A percentile compares a stretch with the other conserved stretches of the same genome.
Evolutionary conservation across 2,797 vertebrate species (phyloP).

Genomic region (Rhinophrynus dorsalis): DNA sequence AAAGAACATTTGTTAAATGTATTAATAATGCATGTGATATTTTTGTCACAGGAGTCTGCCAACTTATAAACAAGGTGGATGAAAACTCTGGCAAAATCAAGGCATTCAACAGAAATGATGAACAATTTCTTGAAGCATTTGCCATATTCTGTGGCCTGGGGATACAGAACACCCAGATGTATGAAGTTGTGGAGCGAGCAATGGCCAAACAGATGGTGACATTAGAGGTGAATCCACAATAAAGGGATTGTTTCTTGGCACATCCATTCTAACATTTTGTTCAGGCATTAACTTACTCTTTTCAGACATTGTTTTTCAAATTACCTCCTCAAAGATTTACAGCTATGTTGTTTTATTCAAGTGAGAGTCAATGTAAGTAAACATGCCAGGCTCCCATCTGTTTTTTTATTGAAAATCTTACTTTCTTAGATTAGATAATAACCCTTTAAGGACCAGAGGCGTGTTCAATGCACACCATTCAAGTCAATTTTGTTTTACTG

Average conservation of each 20-base stretch:
- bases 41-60: constrained; percentile 82
- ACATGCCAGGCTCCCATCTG: constrained; percentile 29
- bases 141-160: constrained; percentile 97
- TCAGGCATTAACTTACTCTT: constrained; percentile 17
- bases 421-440: too few relatives aligned
- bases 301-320: constrained; percentile 3
- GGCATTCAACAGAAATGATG: constrained; percentile 93
- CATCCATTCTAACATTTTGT: constrained; percentile 9
- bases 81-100: constrained; percentile 81
- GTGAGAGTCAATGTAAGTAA: background rate
- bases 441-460: too few relatives aligned
- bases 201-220: constrained; percentile 98
- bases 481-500: too few relatives aligned
- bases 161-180: constrained; percentile 98
- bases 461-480: too few relatives aligned
- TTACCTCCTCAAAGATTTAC: constrained; percentile 16
- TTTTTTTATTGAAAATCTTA: too few relatives aligned
- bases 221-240: constrained; percentile 80
- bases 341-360: background rate
- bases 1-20: background rate
- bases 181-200: constrained; percentile 90
- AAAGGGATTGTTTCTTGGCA: constrained; percentile 29
- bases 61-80: constrained; percentile 93
- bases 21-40: too few relatives aligned
- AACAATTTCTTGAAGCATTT: constrained; percentile 96